A percentile compares a stretch with the other conserved stretches of the same genome.
Conservation (phyloP, 2,797 vertebrate species). For the Australoheros facetus region DNA sequence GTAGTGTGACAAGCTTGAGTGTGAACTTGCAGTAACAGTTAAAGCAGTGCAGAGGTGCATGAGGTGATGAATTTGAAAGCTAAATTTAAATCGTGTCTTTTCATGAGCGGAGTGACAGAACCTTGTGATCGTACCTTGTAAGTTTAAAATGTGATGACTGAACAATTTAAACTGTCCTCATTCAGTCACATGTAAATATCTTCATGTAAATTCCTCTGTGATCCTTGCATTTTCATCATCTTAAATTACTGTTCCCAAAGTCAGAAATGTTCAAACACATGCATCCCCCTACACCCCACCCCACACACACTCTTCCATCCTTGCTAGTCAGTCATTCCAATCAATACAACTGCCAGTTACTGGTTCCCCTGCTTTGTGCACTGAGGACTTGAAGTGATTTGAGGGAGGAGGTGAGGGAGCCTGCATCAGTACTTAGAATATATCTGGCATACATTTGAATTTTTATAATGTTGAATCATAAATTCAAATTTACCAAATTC, state of each 20-base stretch:
- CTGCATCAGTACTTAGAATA: slow-evolving; percentile 9
- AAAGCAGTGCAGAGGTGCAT: not conserved
- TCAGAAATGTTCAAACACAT: not conserved
- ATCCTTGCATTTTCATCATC: not conserved
- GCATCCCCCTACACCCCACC: not conserved
- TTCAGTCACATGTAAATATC: not conserved
- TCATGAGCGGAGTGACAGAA: not conserved
- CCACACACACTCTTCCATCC: not conserved
- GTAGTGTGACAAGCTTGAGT: not conserved
- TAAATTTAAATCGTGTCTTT: not conserved
- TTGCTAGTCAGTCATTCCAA: not conserved
- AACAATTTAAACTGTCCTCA: not conserved
- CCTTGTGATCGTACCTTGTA: not conserved
- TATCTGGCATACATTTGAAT: slow-evolving; percentile 16
- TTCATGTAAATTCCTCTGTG: not conserved
- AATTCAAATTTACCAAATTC: slow-evolving; percentile 33
- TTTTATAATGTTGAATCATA: slow-evolving; percentile 28
- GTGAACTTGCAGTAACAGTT: not conserved
- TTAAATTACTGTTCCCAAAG: not conserved
- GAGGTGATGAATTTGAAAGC: not conserved
- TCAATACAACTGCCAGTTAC: not conserved
- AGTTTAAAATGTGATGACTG: not conserved
- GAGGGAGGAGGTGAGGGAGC: not conserved
- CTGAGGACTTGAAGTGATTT: not conserved
- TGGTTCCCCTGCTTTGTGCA: not conserved